Conservation (phyloP, 2,888 invertebrate species). For the Agonopterix alstromeriana region DNA sequence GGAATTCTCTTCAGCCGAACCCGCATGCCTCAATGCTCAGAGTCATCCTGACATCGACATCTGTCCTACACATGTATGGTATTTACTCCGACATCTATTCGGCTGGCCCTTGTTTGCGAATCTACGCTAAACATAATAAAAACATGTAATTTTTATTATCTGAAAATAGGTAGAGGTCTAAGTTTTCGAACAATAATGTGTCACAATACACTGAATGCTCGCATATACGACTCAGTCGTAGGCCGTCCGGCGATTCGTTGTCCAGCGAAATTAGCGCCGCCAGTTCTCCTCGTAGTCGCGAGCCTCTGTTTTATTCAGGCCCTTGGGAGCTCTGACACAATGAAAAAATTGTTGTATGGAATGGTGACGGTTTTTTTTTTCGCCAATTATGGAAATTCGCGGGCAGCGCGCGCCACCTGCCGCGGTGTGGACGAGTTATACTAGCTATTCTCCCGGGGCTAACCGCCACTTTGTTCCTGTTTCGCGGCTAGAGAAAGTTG, state of each 20-base stretch:
- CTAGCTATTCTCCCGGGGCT: slow-evolving; percentile 32
- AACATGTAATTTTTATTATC: no score
- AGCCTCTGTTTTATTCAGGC: slow-evolving; percentile 65
- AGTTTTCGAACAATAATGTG: slow-evolving; percentile 17
- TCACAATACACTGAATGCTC: slow-evolving; percentile 19
- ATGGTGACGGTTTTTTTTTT: slow-evolving; percentile 47
- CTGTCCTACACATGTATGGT: slow-evolving; percentile 41
- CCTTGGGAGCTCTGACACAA: slow-evolving; percentile 58
- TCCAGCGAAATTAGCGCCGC: slow-evolving; percentile 53
- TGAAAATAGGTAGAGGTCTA: no score
- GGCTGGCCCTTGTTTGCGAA: slow-evolving; percentile 21
- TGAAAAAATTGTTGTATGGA: slow-evolving; percentile 59
- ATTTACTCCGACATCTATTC: slow-evolving; percentile 27
- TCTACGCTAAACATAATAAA: no score
- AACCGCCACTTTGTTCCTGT: slow-evolving; percentile 34
- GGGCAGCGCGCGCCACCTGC: slow-evolving; percentile 51
- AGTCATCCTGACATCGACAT: slow-evolving; percentile 39
- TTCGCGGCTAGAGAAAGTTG: slow-evolving; percentile 39
- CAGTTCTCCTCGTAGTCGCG: slow-evolving; percentile 40
- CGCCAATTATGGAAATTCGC: slow-evolving; percentile 59
- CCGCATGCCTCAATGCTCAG: slow-evolving; percentile 22
- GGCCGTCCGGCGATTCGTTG: slow-evolving; percentile 41
- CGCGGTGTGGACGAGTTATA: slow-evolving; percentile 22
- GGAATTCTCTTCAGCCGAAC: slow-evolving; percentile 24
- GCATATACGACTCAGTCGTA: slow-evolving; percentile 37